Percentiles rank a stretch among this genome's conserved stretches.
phyloP scores from a whole-genome alignment of 2,797 vertebrate species.

The Semotilus atromaculatus region DNA sequence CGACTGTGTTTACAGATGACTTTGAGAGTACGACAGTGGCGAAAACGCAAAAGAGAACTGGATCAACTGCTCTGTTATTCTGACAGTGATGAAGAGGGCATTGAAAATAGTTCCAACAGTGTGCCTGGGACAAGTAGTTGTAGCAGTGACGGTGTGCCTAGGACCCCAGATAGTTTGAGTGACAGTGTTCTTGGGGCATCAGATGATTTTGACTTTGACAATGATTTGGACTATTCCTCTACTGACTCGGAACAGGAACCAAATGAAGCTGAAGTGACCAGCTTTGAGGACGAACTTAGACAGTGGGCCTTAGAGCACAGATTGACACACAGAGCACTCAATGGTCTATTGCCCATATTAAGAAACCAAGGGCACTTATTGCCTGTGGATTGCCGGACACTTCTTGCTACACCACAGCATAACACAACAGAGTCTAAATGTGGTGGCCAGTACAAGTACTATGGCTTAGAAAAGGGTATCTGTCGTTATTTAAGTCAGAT shows the following conservation, averaged over 20 bases:
- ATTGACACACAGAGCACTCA: constrained; percentile 17
- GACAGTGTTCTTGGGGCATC: neutral
- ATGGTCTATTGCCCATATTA: too few species aligned
- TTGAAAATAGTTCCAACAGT: neutral
- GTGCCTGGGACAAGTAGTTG: neutral
- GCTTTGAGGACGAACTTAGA: constrained; percentile 8
- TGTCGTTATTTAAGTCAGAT: too few species aligned
- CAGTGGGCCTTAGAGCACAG: neutral
- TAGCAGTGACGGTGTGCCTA: neutral
- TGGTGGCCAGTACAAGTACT: neutral
- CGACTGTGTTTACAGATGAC: constrained; percentile 4
- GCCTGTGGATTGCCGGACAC: constrained; percentile 17
- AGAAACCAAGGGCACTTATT: too few species aligned
- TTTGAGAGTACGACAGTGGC: neutral
- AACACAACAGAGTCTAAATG: constrained; percentile 9
- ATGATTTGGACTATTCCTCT: neutral
- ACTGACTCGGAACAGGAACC: neutral
- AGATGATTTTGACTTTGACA: constrained; percentile 14
- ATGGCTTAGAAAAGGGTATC: neutral
- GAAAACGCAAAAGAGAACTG: neutral
- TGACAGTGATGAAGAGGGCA: neutral
- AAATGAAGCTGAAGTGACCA: constrained; percentile 9
- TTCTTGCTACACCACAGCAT: too few species aligned
- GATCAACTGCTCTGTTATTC: neutral
- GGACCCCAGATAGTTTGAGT: neutral